Percentiles rank a stretch among this genome's conserved stretches.
Conservation (phyloP, 2,797 vertebrate species). For the Helarctos malayanus region DNA sequence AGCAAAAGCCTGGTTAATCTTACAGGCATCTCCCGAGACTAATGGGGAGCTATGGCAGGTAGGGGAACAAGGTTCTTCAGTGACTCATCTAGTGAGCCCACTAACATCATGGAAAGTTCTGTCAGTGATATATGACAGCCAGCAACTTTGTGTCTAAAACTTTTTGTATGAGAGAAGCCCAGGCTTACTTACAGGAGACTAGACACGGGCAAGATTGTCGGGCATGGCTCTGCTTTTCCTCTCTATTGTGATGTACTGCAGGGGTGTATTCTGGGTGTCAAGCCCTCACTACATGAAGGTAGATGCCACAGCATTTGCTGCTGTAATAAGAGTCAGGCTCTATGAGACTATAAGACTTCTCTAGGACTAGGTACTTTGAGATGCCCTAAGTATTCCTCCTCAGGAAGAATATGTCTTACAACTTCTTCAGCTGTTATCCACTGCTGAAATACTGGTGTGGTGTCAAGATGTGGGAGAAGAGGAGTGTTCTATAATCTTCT, state of each 20-base stretch:
- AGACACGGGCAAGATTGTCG: background rate
- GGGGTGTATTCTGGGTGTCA: background rate
- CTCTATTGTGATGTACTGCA: background rate
- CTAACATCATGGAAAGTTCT: background rate
- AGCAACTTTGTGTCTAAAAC: background rate
- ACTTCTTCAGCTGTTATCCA: background rate
- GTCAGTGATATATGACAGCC: background rate
- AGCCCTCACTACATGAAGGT: background rate
- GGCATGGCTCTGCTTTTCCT: background rate
- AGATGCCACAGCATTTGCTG: background rate
- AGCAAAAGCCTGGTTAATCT: background rate
- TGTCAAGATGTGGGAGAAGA: background rate
- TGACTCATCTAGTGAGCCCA: background rate
- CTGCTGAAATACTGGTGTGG: background rate
- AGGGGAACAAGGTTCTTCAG: slow-evolving; percentile 15
- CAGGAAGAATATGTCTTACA: background rate
- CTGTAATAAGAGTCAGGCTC: background rate
- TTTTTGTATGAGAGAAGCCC: background rate
- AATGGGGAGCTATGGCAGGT: background rate
- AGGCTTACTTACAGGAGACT: background rate
- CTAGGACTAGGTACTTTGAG: background rate
- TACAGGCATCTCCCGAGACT: background rate
- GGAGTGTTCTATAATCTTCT: background rate
- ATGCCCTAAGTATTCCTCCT: background rate
- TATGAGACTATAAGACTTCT: background rate